Conservation (phyloP, 2,888 invertebrate genomes). For the Tenthredo livida region DNA sequence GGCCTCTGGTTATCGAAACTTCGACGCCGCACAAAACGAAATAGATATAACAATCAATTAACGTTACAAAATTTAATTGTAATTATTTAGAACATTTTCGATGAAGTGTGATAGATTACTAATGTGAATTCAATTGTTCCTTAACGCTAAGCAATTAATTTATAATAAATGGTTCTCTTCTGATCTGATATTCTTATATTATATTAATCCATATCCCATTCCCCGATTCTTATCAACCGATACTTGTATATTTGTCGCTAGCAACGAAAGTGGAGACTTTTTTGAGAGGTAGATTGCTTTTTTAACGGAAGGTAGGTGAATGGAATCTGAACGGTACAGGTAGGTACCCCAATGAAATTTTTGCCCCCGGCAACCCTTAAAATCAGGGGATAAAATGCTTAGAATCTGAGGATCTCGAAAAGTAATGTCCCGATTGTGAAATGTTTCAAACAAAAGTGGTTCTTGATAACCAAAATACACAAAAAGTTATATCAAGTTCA, state of each 20-base stretch:
- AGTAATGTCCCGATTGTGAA: no score
- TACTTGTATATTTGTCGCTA: background rate
- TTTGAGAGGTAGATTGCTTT: no score
- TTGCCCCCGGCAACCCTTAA: no score
- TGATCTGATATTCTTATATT: background rate
- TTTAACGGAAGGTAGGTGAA: no score
- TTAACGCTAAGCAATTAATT: slow-evolving; percentile 7
- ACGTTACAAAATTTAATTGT: background rate
- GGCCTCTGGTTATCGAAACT: slow-evolving; percentile 87
- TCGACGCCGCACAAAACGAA: background rate
- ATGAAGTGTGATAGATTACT: background rate
- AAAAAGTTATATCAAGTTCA: no score
- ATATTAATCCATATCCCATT: background rate
- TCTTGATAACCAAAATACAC: no score
- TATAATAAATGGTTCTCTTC: slow-evolving; percentile 16
- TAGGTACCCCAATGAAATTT: no score
- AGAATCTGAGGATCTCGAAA: no score
- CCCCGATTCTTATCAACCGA: background rate
- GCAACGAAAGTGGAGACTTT: no score
- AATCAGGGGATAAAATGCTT: no score
- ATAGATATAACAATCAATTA: slow-evolving; percentile 1
- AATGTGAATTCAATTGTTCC: slow-evolving; percentile 34
- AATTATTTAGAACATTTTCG: background rate
- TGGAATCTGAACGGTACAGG: no score
- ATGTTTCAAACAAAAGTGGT: no score